Percentiles rank a stretch among this genome's conserved stretches.
These are phyloP conservation scores for Malurus elegans DNA, from an alignment of 2,113 vertebrate genomes.

Conservation along the genomic window DNA sequence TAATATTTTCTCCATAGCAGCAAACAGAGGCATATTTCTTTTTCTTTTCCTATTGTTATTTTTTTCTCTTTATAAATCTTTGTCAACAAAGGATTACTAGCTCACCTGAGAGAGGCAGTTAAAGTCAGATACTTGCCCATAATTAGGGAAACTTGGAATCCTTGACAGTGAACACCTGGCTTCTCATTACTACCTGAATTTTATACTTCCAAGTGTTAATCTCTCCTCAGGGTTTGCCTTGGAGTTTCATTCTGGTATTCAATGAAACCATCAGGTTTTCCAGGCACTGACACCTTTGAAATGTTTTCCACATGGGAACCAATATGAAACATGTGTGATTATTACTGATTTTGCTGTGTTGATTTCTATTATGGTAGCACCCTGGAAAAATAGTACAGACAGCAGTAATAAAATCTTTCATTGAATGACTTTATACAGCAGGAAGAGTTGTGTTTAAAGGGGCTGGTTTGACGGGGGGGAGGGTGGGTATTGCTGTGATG, in stretches of 20 bases:
- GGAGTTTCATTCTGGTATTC: slow-evolving; percentile 34
- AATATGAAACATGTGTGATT: slow-evolving; percentile 46
- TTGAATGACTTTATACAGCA: not conserved
- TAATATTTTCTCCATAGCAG: slow-evolving; percentile 24
- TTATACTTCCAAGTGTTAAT: slow-evolving; percentile 54
- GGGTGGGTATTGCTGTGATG: not conserved
- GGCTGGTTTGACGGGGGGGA: not conserved
- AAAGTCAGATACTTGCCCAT: slow-evolving; percentile 28
- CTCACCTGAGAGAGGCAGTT: slow-evolving; percentile 47
- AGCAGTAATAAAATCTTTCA: slow-evolving; percentile 17
- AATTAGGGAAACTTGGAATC: slow-evolving; percentile 59
- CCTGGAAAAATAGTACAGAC: slow-evolving; percentile 2
- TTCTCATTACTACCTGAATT: slow-evolving; percentile 57
- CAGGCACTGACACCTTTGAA: slow-evolving; percentile 35
- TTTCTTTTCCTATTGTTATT: slow-evolving; percentile 35
- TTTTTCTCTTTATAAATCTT: slow-evolving; percentile 49
- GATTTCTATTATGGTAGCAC: slow-evolving; percentile 22
- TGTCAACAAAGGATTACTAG: slow-evolving; percentile 26
- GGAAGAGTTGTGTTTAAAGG: slow-evolving; percentile 15
- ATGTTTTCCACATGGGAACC: slow-evolving; percentile 44
- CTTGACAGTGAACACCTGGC: slow-evolving; percentile 51
- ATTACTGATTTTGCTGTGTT: slow-evolving; percentile 39
- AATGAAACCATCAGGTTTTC: slow-evolving; percentile 33
- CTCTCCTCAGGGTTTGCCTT: slow-evolving; percentile 52
- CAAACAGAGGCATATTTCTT: slow-evolving; percentile 23